Percentiles rank a stretch among this genome's conserved stretches.
Evolutionary conservation across 2,888 invertebrate species (phyloP).

Genomic region (Pammene fasciana): DNA sequence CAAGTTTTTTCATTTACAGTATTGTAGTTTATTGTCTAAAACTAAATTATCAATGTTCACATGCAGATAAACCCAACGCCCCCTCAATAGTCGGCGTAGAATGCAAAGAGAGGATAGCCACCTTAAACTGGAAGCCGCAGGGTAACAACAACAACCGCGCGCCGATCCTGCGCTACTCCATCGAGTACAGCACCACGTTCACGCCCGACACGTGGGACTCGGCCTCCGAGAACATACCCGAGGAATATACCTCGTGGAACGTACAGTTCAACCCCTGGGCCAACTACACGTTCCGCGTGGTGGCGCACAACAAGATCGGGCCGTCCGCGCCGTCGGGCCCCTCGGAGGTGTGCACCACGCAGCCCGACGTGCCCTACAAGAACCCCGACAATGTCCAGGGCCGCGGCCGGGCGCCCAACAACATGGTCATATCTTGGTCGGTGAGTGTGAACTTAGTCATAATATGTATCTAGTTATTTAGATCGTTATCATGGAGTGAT

Average conservation of each 20-base stretch:
- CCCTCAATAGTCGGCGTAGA: constrained; percentile 87
- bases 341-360: constrained; percentile 93
- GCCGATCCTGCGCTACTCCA: constrained; percentile 93
- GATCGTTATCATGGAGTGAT: no score
- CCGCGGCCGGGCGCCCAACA: constrained; percentile 92
- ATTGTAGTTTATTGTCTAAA: no score
- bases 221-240: constrained; percentile 90
- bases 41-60: not conserved
- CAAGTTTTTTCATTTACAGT: no score
- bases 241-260: constrained; percentile 69
- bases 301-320: constrained; percentile 97
- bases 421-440: constrained; percentile 97
- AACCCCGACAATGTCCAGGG: constrained; percentile 97
- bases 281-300: constrained; percentile 97
- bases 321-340: constrained; percentile 92
- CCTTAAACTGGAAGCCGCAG: constrained; percentile 93
- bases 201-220: constrained; percentile 96
- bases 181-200: constrained; percentile 97
- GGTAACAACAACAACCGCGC: constrained; percentile 98
- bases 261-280: constrained; percentile 93
- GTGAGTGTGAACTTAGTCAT: constrained; percentile 82
- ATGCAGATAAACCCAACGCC: constrained; percentile 93
- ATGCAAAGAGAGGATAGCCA: constrained; percentile 89
- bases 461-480: no score
- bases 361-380: constrained; percentile 93